Evolutionary conservation across 2,797 vertebrate species (phyloP), one percentile per base, ranked within the genome.

Genomic region (Myripristis jacobus): DNA sequence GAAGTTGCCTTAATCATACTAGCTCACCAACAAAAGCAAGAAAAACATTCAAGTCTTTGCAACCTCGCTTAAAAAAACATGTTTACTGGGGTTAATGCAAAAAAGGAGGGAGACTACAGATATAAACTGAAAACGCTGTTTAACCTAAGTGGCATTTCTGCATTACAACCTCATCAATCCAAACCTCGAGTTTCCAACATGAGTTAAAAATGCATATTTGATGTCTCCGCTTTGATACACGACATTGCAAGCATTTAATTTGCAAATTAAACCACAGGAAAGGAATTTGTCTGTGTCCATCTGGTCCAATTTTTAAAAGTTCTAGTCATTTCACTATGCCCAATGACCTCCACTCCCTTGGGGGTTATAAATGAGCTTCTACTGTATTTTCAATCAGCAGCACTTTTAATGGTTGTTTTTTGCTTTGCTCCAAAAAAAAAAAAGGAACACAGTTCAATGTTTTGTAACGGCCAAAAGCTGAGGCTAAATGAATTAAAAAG

Each of bases 1-100:
- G 84, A 86, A 85, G n/a, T 63, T 51, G 22, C 43, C 51, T 56
- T 60, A 36, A 75, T 83, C 72, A 54, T 41, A 50, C 60, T 36
- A 2, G 5, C 19, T 61, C 21, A 56, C 56, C 50, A 41, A 47
- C 4, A 2, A 63, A 41, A 50, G 21, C 57, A n/a, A 19, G 48
- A 9, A 52, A 38, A 36, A 44, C 18, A 27, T 1, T 1, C 16
- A 22, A 18, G 41, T 25, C 22, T 44, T 7, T 46, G 63, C 4
- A 47, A 36, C 7, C 21, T 13, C 24, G 56, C 31, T 10, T 47
- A 8, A 31, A 64, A 48, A 34, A 36, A 6, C 12, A 5, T 0
- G 6, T 16, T 1, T 9, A 41, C 36, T n/a, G n/a, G 10, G 16
- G 15, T n/a, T 22, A 11, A 0, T 6, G 7, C 10, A 7, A 10